A percentile compares a stretch with the other conserved stretches of the same genome.
phyloP scores from a whole-genome alignment of 35 echinoderm and acorn worm genomes.

The Heliocidaris erythrogramma region DNA sequence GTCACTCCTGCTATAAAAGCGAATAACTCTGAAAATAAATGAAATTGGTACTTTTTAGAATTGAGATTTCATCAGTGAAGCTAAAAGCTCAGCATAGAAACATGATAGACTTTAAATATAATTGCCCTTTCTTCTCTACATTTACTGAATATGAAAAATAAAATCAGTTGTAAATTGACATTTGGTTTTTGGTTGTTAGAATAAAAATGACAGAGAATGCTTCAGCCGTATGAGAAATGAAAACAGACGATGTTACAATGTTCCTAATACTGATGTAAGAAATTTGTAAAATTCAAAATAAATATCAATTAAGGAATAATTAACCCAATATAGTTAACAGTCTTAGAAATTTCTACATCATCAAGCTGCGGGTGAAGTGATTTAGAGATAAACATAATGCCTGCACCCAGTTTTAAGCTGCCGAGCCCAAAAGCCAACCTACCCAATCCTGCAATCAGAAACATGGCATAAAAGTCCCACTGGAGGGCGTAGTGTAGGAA shows the following conservation, averaged over 20 bases:
- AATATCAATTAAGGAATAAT: neutral
- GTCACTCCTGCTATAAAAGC: conserved; percentile 10
- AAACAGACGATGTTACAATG: too few relatives aligned
- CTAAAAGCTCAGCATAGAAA: neutral
- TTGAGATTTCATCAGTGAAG: neutral
- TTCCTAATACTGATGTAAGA: too few relatives aligned
- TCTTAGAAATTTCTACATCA: too few relatives aligned
- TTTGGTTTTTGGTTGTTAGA: too few relatives aligned
- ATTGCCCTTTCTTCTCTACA: too few relatives aligned
- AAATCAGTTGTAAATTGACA: too few relatives aligned
- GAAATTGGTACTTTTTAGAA: neutral
- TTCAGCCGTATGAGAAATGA: too few relatives aligned
- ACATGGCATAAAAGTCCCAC: conserved; percentile 90
- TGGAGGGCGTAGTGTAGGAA: conserved; percentile 90
- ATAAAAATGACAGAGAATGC: too few relatives aligned
- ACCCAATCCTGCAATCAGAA: conserved; percentile 86
- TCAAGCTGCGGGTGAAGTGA: too few relatives aligned
- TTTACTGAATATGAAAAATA: too few relatives aligned
- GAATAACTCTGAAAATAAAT: neutral
- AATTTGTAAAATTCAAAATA: neutral
- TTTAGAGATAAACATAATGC: too few relatives aligned
- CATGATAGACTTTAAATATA: neutral
- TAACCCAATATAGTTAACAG: neutral
- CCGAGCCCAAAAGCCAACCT: conserved; percentile 4
- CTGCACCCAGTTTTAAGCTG: too few relatives aligned